These are phyloP conservation scores for Octomys mimax DNA, from an alignment of 2,797 vertebrate genomes.

Conservation along the genomic window DNA sequence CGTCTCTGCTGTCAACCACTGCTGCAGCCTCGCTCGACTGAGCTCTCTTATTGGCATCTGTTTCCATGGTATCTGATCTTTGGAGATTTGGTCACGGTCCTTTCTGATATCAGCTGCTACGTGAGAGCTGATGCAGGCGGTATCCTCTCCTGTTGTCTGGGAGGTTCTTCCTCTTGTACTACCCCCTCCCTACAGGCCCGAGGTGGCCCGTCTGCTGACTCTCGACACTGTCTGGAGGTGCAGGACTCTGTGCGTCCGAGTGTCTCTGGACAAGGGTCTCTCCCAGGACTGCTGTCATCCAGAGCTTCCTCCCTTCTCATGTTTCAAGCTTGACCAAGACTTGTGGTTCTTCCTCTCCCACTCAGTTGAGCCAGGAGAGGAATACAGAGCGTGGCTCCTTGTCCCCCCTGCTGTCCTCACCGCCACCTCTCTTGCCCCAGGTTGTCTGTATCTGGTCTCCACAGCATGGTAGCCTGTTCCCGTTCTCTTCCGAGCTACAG, in stretches of 20 bases:
- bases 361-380: not conserved
- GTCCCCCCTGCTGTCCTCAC: not conserved
- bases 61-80: not conserved
- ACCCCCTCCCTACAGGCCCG: accelerated
- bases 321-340: not conserved
- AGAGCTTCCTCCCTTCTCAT: not conserved
- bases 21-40: not conserved
- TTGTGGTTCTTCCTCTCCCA: conserved; percentile 15
- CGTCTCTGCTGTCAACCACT: too few species aligned
- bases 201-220: not conserved
- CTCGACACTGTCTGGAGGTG: too few species aligned
- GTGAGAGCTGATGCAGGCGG: not conserved
- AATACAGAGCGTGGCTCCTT: not conserved
- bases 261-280: not conserved
- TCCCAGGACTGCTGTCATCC: not conserved
- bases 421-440: not conserved
- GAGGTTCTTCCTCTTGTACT: not conserved
- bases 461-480: not conserved
- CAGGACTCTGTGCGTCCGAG: not conserved
- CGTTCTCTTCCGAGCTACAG: accelerated
- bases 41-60: not conserved
- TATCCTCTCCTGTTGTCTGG: not conserved
- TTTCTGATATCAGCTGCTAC: not conserved
- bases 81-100: not conserved
- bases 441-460: not conserved